phyloP scores from a whole-genome alignment of 2,113 vertebrate genomes.

The Misgurnus anguillicaudatus region DNA sequence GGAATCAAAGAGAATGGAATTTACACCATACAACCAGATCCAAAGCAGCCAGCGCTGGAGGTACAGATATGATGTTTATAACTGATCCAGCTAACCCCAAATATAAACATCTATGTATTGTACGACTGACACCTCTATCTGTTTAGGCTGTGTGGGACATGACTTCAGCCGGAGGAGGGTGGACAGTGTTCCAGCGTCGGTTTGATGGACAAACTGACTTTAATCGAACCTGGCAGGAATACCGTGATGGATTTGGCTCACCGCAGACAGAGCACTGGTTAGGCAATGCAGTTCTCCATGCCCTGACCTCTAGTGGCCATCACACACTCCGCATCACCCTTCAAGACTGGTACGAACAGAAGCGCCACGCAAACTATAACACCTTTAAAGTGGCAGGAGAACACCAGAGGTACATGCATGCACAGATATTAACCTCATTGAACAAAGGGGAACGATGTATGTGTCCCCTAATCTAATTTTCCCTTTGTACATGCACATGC shows the following conservation, averaged over 20 bases:
- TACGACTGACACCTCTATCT: slow-evolving; percentile 47
- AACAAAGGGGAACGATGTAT: no score
- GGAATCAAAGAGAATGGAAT: slow-evolving; percentile 81
- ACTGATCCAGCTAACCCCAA: background rate
- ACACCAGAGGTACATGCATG: slow-evolving; percentile 67
- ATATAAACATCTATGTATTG: background rate
- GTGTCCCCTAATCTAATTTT: no score
- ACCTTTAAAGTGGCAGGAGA: slow-evolving; percentile 78
- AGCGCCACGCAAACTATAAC: slow-evolving; percentile 73
- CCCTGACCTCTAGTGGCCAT: slow-evolving; percentile 70
- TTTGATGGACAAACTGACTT: slow-evolving; percentile 76
- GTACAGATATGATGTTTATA: slow-evolving; percentile 56
- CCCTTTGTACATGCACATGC: background rate
- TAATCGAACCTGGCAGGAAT: slow-evolving; percentile 80
- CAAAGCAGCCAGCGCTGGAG: slow-evolving; percentile 71
- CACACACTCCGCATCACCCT: slow-evolving; percentile 74
- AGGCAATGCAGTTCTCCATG: slow-evolving; percentile 71
- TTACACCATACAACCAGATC: slow-evolving; percentile 81
- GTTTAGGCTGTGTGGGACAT: slow-evolving; percentile 80
- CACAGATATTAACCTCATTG: no score
- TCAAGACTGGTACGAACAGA: slow-evolving; percentile 80
- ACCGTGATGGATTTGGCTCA: slow-evolving; percentile 77
- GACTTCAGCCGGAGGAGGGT: slow-evolving; percentile 76
- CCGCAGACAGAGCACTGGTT: slow-evolving; percentile 78
- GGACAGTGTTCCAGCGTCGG: slow-evolving; percentile 79